Evolutionary conservation across 2,797 vertebrate genomes (phyloP).

Genomic region (Pseudochromis fuscus): DNA sequence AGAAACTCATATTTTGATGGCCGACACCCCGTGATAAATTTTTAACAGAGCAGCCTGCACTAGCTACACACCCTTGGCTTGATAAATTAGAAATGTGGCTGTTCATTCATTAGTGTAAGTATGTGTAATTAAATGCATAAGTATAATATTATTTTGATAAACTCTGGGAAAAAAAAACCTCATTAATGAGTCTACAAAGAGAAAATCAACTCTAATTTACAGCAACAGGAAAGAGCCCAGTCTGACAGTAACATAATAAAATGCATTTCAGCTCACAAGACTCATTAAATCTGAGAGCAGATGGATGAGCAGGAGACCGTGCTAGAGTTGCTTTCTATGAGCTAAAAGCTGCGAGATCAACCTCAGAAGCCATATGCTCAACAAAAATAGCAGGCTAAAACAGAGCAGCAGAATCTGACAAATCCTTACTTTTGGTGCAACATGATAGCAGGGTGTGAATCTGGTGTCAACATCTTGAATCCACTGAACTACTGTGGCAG

Average conservation of each 20-base stretch:
- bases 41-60: not conserved
- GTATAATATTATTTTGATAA: no score
- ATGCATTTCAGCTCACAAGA: constrained; percentile 21
- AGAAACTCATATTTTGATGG: not conserved
- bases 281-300: constrained; percentile 49
- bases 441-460: constrained; percentile 8
- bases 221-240: not conserved
- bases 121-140: no score
- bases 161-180: not conserved
- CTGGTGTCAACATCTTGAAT: not conserved
- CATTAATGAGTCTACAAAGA: constrained; percentile 13
- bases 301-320: constrained; percentile 46
- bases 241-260: constrained; percentile 20
- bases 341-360: constrained; percentile 19
- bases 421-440: constrained; percentile 8
- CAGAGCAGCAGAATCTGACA: constrained; percentile 2
- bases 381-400: constrained; percentile 5
- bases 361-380: constrained; percentile 20
- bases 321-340: constrained; percentile 19
- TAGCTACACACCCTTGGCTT: not conserved
- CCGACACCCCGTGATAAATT: no score
- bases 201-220: not conserved
- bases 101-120: not conserved
- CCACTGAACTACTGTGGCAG: no score
- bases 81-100: not conserved